phyloP scores from a whole-genome alignment of 2,888 invertebrate species.

The Microplitis deprimator region DNA sequence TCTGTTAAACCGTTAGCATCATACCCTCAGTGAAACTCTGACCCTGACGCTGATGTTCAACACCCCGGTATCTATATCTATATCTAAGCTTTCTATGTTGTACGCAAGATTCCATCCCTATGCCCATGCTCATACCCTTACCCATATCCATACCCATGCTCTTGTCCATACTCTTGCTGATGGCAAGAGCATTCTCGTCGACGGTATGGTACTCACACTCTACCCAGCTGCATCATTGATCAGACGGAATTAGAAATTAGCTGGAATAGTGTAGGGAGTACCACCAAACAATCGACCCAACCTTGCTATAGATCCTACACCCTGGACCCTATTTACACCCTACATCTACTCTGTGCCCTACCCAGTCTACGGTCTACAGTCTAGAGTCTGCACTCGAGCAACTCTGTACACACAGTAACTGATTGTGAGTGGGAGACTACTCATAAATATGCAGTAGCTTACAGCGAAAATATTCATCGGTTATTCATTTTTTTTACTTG shows the following conservation, averaged over 20 bases:
- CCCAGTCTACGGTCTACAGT: too few species aligned
- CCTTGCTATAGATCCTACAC: background rate
- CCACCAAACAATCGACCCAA: conserved; percentile 37
- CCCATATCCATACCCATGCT: too few species aligned
- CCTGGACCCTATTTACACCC: background rate
- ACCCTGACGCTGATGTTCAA: background rate
- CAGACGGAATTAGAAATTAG: conserved; percentile 44
- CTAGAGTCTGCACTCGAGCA: too few species aligned
- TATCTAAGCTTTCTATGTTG: too few species aligned
- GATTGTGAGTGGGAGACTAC: background rate
- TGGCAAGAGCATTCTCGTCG: too few species aligned
- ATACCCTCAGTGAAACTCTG: background rate
- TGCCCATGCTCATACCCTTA: too few species aligned
- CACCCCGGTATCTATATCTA: background rate
- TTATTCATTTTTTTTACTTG: background rate
- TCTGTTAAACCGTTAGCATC: background rate
- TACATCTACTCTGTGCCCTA: too few species aligned
- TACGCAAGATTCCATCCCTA: too few species aligned
- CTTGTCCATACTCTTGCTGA: too few species aligned
- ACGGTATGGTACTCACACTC: too few species aligned
- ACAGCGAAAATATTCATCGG: conserved; percentile 27
- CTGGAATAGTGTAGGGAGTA: background rate
- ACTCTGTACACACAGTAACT: background rate
- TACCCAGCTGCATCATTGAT: conserved; percentile 41
- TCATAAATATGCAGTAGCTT: conserved; percentile 32